Base-by-base conservation (phyloP, 2,797 vertebrate genomes). In the Poeciliopsis infans region DNA sequence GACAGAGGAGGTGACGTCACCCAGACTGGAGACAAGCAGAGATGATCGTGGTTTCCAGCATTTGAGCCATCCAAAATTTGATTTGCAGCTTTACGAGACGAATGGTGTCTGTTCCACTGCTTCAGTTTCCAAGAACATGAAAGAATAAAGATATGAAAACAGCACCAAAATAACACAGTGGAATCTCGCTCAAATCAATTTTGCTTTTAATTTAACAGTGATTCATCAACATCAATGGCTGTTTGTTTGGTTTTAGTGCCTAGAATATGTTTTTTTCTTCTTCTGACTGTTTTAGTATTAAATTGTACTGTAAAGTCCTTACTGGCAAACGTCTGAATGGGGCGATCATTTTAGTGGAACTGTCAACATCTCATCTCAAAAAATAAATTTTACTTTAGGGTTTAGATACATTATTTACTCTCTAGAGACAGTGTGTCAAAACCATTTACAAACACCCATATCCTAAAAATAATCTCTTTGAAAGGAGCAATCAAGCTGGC, bases 1-100 rank as follows among this genome's bases (percentile, higher is more conserved):
- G 36, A 68, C 28, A 0, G 49, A 69, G 81, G 82, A 83, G 89
- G 64, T 91, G 86, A 92, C 74, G 82, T 83, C 86, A 93, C 85
- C 86, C 74, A 36, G 49, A 80, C 88, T 79, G 20, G 15, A 36
- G 68, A 80, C 39, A 39, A 80, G 78, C 55, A 4, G 57, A 72
- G 74, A 79, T 2, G 66, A 51, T 28, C 49, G 33, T 51, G 53
- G 49, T 84, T 80, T 79, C 80, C 72, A 85, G 77, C 77, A 77
- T 79, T 87, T 79, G 80, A 55, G 61, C 33, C 23, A 28, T 70
- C 45, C 33, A 55, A 85, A 89, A 88, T 89, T 70, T 31, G 75
- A 93, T 91, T 89, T 81, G 45, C 55, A 76, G 75, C 75, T 74
- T 18, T 51, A n/a, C 55, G 5, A 47, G 79, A 83, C 82, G 83